Conservation (phyloP, 2,797 vertebrate genomes). For the Prunella strophiata region DNA sequence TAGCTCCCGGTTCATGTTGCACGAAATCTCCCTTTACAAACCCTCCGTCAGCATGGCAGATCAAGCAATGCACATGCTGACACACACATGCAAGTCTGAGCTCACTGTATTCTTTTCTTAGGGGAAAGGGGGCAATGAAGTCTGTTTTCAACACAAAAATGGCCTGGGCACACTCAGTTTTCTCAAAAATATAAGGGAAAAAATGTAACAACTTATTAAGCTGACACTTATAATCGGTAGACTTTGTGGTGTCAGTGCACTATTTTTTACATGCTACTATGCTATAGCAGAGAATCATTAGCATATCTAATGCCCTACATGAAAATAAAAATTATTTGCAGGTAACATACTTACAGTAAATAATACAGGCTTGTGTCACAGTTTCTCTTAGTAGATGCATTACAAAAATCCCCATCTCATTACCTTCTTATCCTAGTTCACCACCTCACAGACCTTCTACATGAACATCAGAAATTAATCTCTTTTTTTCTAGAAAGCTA, state of each 20-base stretch:
- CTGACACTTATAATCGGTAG: not conserved
- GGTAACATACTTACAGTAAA: not conserved
- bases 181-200: not conserved
- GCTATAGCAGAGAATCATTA: not conserved
- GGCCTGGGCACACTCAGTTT: fast-evolving
- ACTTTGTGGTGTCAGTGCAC: not conserved
- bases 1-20: not conserved
- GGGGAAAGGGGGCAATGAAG: not conserved
- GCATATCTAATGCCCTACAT: not conserved
- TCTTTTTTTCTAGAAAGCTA: not conserved
- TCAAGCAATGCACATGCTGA: not conserved
- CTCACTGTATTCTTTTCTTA: not conserved
- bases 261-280: not conserved
- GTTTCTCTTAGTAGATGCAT: not conserved
- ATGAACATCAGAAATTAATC: not conserved
- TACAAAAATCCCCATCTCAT: not conserved
- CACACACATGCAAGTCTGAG: not conserved
- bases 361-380: not conserved
- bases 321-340: not conserved
- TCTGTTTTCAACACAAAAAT: not conserved
- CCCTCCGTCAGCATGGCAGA: not conserved
- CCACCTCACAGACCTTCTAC: not conserved
- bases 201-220: not conserved
- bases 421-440: not conserved
- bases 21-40: not conserved